Evolutionary conservation across 2,113 vertebrate species (phyloP), one percentile per base, ranked within the genome.

Genomic region (Rhynchomys soricoides): DNA sequence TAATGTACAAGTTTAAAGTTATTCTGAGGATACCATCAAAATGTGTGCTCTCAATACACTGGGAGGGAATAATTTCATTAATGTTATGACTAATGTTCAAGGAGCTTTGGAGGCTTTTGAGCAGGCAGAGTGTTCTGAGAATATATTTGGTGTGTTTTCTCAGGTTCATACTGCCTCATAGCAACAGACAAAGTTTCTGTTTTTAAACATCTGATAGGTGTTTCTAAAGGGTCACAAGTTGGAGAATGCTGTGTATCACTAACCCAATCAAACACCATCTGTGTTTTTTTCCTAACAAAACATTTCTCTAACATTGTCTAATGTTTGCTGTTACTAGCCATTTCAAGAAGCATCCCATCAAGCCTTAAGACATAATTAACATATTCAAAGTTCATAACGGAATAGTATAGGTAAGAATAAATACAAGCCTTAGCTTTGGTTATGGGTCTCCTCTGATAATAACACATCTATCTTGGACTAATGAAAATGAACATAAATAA

Each of bases 401-500:
- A 92, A 91, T 34, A 86, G 15, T 16, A 89, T 22, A 89, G 43
- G 3, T 50, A 94, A 90, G 16, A 91, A 52, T 87, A 95, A 43
- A 88, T 6, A 0, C 43, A 95, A 74, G 37, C 4, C 4, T 74
- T 91, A 50, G 12, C 12, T 93, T 96, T 77, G 86, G 87, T 92
- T 95, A 75, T 68, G 94, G 1, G 48, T 21, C 34, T 87, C 29
- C 85, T 78, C 90, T 83, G 21, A 81, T 21, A 31, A 92, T 21
- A 62, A 93, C 6, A 29, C 10, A 95, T 68, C 37, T 75, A 66
- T 90, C 78, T 74, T 83, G 71, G 8, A 50, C 15, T 73, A 78
- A 73, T 70, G 5, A 70, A 91, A 93, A 64, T 82, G 95, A 98
- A 86, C 34, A 81, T 43, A 92, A 81, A 16, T 70, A 52, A 97